A percentile compares a stretch with the other conserved stretches of the same genome.
Evolutionary conservation across 2,888 invertebrate genomes (phyloP).

Genomic region (Crematogaster levior): DNA sequence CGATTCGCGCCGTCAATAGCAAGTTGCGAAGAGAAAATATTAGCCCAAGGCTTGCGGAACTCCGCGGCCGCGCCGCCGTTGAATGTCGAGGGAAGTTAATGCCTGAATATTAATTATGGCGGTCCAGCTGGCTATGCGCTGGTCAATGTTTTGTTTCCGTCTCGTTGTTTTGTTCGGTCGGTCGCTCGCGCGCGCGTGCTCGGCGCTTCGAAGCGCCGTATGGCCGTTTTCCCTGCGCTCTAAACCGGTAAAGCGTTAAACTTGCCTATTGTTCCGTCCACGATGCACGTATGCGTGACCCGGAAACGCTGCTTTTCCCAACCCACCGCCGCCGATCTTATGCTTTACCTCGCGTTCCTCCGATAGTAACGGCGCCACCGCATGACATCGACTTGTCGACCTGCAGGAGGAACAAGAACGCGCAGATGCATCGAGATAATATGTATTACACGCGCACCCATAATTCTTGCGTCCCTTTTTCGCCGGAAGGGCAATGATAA

Average conservation of each 20-base stretch:
- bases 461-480: constrained; percentile 27
- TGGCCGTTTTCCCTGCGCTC: constrained; percentile 50
- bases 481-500: constrained; percentile 21
- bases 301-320: constrained; percentile 51
- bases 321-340: constrained; percentile 42
- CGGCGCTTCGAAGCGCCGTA: constrained; percentile 34
- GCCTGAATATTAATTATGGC: constrained; percentile 81
- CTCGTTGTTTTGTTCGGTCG: constrained; percentile 69
- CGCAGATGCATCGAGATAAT: constrained; percentile 47
- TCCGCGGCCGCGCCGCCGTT: constrained; percentile 23
- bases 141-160: constrained; percentile 73
- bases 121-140: constrained; percentile 63
- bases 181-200: constrained; percentile 39
- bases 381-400: constrained; percentile 45
- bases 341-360: constrained; percentile 28
- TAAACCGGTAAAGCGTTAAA: constrained; percentile 57
- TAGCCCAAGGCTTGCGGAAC: constrained; percentile 48
- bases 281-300: constrained; percentile 40
- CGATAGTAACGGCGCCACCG: constrained; percentile 31
- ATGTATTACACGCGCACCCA: constrained; percentile 30
- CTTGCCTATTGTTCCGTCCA: constrained; percentile 58
- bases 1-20: constrained; percentile 37
- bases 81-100: constrained; percentile 72
- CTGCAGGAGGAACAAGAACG: constrained; percentile 21
- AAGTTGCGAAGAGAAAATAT: constrained; percentile 51